Evolutionary conservation across 2,797 vertebrate species (phyloP), one percentile per base, ranked within the genome.

Genomic region (Hippoglossus hippoglossus): DNA sequence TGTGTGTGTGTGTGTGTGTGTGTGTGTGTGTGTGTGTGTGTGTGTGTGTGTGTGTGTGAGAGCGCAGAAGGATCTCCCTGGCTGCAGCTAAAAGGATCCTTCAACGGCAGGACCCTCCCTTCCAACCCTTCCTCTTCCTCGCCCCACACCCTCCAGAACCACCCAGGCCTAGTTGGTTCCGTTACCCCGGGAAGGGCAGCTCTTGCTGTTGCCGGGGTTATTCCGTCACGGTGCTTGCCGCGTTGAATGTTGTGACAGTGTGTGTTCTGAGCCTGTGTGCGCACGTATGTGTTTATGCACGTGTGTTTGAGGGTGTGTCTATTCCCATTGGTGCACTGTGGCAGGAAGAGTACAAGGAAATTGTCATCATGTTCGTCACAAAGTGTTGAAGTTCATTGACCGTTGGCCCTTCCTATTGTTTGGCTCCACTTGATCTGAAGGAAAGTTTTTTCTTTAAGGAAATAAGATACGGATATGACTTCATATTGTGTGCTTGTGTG

Each of bases 61-160:
- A 76, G 73, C 64, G 18, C 72, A 75, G 63, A 71, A 65, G 70
- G 79, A 80, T 80, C 73, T 71, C 64, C 56, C 46, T 85, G 83
- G 80, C 79, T 77, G 34, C 57, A 63, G 67, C 73, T 76, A 26
- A 81, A 83, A 74, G 74, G 72, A 77, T 78, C 62, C 63, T 67
- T 88, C 70, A 83, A 65, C 75, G 47, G 53, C 49, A 34, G 71
- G 75, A 66, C 41, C 57, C 80, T 76, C 79, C 85, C 81, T 81
- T 87, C 82, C 81, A 83, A 68, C 77, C 71, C 82, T 90, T 87
- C 86, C 87, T 58, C 73, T 86, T 80, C 84, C 82, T 85, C 9
- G 3, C 66, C 60, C 81, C 75, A 84, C 82, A 75, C 87, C 83
- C 83, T 66, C 61, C 67, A 77, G 73, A 78, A 53, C 80, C 87